Evolutionary conservation across 35 echinoderm and acorn worm genomes (phyloP).

Genomic region (Chiridota heheva): DNA sequence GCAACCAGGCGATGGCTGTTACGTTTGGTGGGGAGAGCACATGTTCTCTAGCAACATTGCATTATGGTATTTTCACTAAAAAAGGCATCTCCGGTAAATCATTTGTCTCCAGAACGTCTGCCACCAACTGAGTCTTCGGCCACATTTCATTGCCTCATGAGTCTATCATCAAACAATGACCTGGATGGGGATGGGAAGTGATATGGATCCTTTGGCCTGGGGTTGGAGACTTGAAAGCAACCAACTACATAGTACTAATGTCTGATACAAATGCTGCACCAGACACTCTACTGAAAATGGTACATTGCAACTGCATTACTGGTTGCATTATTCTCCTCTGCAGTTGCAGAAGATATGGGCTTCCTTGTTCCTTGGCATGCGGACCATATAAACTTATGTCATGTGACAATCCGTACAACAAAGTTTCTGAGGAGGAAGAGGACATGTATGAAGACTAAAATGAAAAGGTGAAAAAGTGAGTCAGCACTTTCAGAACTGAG

Average conservation of each 20-base stretch:
- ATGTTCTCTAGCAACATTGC: not conserved
- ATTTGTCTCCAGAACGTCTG: constrained; percentile 47
- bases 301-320: constrained; percentile 37
- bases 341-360: constrained; percentile 16
- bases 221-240: constrained; percentile 6
- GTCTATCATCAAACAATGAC: constrained; percentile 26
- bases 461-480: constrained; percentile 28
- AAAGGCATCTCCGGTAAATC: constrained; percentile 24
- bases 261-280: constrained; percentile 11
- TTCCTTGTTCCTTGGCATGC: constrained; percentile 24
- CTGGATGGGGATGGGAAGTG: not conserved
- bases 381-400: not conserved
- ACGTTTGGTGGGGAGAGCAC: constrained; percentile 34
- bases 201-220: constrained; percentile 25
- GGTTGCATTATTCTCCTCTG: constrained; percentile 6
- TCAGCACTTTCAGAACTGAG: too few species aligned
- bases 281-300: constrained; percentile 5
- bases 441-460: not conserved
- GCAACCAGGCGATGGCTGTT: constrained; percentile 43
- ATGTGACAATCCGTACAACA: constrained; percentile 1
- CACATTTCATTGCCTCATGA: constrained; percentile 19
- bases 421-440: not conserved
- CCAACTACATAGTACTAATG: not conserved
- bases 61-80: not conserved
- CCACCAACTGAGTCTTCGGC: constrained; percentile 29